Conservation (phyloP, 2,113 vertebrate genomes). For the Bucco capensis region DNA sequence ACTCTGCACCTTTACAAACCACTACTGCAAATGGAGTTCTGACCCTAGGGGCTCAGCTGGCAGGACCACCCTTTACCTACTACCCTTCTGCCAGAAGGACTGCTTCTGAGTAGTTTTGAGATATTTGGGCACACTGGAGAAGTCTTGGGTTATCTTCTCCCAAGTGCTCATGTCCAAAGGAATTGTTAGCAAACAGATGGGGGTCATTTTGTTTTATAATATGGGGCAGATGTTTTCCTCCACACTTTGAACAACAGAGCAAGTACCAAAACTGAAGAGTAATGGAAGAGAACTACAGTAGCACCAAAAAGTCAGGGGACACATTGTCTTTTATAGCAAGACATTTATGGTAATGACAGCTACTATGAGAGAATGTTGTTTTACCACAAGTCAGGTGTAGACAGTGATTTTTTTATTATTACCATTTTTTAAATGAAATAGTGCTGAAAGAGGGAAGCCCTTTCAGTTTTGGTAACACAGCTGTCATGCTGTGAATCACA, state of each 20-base stretch:
- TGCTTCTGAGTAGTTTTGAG: background rate
- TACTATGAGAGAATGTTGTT: background rate
- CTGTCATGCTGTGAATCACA: conserved; percentile 30
- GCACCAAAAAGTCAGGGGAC: background rate
- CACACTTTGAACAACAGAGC: background rate
- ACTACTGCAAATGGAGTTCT: background rate
- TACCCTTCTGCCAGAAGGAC: background rate
- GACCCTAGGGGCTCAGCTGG: background rate
- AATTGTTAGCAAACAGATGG: background rate
- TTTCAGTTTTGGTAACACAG: conserved; percentile 56
- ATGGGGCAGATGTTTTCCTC: background rate
- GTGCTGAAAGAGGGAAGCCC: conserved; percentile 31
- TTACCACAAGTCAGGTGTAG: conserved; percentile 21
- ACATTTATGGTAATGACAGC: background rate
- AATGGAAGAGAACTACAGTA: background rate
- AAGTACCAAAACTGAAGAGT: background rate
- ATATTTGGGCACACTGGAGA: background rate
- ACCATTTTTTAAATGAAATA: conserved; percentile 23
- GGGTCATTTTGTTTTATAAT: background rate
- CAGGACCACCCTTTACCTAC: background rate
- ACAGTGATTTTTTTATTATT: conserved; percentile 29
- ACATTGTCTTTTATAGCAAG: background rate
- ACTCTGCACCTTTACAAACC: too few relatives aligned
- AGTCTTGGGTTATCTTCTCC: background rate
- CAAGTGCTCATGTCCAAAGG: background rate